phyloP scores from a whole-genome alignment of 2,888 invertebrate species.

The Rhagonycha fulva region DNA sequence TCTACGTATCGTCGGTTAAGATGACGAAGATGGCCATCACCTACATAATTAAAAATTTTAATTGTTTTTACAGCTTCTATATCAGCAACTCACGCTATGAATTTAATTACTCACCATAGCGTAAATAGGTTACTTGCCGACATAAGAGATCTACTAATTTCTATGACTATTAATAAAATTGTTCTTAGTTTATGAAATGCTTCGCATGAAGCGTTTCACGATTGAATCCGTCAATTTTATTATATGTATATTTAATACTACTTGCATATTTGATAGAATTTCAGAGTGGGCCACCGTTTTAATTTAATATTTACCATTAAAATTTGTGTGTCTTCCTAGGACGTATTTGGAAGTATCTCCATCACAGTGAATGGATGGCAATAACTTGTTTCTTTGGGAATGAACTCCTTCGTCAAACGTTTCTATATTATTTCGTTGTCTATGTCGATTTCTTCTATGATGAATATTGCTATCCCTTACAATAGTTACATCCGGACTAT shows the following conservation, averaged over 20 bases:
- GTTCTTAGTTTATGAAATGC: too few relatives aligned
- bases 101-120: too few relatives aligned
- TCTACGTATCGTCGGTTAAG: constrained; percentile 66
- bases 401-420: constrained; percentile 29
- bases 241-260: too few relatives aligned
- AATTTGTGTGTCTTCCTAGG: constrained; percentile 61
- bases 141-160: too few relatives aligned
- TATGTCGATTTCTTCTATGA: constrained; percentile 34
- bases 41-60: constrained; percentile 45
- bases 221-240: too few relatives aligned
- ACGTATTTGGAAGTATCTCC: constrained; percentile 66
- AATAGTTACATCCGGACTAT: constrained; percentile 14
- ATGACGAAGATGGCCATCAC: constrained; percentile 70
- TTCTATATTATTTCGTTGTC: constrained; percentile 29
- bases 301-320: constrained; percentile 56
- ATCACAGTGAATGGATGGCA: constrained; percentile 64
- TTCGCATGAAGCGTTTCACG: too few relatives aligned
- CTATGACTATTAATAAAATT: too few relatives aligned
- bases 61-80: background rate
- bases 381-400: constrained; percentile 48
- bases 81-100: too few relatives aligned
- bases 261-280: background rate
- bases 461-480: constrained; percentile 13
- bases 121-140: too few relatives aligned
- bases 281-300: background rate